Conservation (phyloP, 2,113 vertebrate species). For the Piaya cayana region DNA sequence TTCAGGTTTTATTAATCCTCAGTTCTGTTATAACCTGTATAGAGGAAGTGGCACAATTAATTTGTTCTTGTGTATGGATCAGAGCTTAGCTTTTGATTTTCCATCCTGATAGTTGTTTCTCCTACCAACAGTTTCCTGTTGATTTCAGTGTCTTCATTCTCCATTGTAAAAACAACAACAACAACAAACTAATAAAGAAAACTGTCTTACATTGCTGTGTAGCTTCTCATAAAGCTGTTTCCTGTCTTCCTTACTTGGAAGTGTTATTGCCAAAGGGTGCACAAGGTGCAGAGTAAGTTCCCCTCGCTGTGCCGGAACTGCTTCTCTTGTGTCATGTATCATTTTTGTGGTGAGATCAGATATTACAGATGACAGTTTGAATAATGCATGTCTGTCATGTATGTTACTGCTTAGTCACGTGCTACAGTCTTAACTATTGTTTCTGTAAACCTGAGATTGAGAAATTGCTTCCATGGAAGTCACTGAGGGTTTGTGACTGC, state of each 20-base stretch:
- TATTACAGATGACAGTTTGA: background rate
- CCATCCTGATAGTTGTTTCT: background rate
- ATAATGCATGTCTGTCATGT: background rate
- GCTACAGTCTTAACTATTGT: background rate
- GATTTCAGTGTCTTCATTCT: background rate
- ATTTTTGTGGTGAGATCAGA: background rate
- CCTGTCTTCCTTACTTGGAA: constrained; percentile 9
- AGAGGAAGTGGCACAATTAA: background rate
- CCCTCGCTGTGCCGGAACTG: background rate
- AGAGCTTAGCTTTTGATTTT: background rate
- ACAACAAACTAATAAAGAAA: background rate
- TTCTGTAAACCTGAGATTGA: background rate
- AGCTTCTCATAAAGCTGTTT: background rate
- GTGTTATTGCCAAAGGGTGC: background rate
- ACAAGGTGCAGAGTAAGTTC: background rate
- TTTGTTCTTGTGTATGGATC: background rate
- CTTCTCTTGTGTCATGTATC: background rate
- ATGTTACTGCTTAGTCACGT: background rate
- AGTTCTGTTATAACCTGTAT: background rate
- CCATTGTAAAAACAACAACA: background rate
- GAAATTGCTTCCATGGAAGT: background rate
- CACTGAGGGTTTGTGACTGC: background rate
- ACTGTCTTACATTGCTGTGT: background rate
- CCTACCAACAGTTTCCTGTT: background rate
- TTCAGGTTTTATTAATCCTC: background rate